Evolutionary conservation across 2,797 vertebrate genomes (phyloP).

Genomic region (Diceros bicornis): DNA sequence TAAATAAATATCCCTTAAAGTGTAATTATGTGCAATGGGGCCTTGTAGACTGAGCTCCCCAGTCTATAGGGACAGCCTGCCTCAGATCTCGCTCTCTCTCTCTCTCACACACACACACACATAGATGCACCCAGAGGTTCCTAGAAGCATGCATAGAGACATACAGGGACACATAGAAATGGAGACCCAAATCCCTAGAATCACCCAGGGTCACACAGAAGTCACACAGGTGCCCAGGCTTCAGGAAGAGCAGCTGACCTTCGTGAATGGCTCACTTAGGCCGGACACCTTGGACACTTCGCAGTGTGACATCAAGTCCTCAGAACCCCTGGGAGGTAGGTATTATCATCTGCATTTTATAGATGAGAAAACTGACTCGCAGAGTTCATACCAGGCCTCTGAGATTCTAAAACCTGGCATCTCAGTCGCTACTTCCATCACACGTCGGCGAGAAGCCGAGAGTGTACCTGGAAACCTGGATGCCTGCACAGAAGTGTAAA

Average conservation of each 20-base stretch:
- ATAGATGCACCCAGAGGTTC: neutral
- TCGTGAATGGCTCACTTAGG: rapidly evolving
- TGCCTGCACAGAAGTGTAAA: neutral
- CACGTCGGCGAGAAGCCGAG: neutral
- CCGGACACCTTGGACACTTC: rapidly evolving
- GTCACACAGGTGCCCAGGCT: neutral
- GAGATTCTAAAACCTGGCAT: neutral
- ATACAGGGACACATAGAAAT: neutral
- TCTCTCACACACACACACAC: neutral
- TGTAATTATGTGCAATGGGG: neutral
- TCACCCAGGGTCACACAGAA: neutral
- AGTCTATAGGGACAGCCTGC: neutral
- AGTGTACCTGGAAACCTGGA: neutral
- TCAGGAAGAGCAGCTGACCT: no score
- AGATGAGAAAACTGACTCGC: neutral
- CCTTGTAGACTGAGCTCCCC: neutral
- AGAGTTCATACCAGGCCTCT: neutral
- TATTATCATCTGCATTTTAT: neutral
- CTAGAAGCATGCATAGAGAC: neutral
- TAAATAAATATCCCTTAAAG: neutral
- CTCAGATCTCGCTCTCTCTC: neutral
- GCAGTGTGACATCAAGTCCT: neutral
- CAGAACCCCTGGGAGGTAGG: rapidly evolving
- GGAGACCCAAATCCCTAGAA: neutral
- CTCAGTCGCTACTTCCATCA: neutral